Evolutionary conservation across 2,113 vertebrate genomes (phyloP).

Genomic region (Miniopterus natalensis): DNA sequence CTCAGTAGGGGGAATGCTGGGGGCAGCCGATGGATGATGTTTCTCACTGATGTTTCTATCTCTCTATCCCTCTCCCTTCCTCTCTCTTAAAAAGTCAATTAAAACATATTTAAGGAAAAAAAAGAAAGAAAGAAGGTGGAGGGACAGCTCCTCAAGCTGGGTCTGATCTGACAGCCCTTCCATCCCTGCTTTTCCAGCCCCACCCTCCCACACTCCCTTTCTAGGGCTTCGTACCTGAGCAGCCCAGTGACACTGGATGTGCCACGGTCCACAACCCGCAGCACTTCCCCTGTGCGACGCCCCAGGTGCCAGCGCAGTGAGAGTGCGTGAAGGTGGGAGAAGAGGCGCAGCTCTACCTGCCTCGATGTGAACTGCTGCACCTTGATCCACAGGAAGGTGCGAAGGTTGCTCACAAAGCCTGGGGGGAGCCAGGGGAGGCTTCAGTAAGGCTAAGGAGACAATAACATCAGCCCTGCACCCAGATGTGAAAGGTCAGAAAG

Average conservation of each 20-base stretch:
- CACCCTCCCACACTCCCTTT: not conserved
- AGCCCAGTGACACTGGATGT: slow-evolving; percentile 95
- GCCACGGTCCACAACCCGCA: slow-evolving; percentile 95
- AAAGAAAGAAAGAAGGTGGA: not conserved
- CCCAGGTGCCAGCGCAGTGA: slow-evolving; percentile 97
- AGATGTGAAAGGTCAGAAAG: not conserved
- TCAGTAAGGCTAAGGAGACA: fast-evolving
- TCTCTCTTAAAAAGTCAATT: too few species aligned
- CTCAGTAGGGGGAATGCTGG: too few species aligned
- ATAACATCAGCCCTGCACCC: fast-evolving
- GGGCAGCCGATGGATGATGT: too few species aligned
- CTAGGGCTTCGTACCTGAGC: slow-evolving; percentile 89
- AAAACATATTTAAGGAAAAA: too few species aligned
- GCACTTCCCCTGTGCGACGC: slow-evolving; percentile 95
- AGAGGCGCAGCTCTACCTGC: slow-evolving; percentile 93
- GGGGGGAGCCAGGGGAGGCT: slow-evolving; percentile 85
- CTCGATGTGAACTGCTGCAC: slow-evolving; percentile 98
- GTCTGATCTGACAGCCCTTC: not conserved
- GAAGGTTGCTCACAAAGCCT: slow-evolving; percentile 95
- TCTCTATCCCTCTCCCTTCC: too few species aligned
- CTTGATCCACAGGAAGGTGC: slow-evolving; percentile 96
- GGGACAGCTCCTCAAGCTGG: not conserved
- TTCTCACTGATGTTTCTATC: too few species aligned
- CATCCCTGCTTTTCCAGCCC: not conserved
- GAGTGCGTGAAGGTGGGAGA: slow-evolving; percentile 93